A percentile compares a stretch with the other conserved stretches of the same genome.
Conservation (phyloP, 2,888 invertebrate genomes). For the Acheta domesticus region DNA sequence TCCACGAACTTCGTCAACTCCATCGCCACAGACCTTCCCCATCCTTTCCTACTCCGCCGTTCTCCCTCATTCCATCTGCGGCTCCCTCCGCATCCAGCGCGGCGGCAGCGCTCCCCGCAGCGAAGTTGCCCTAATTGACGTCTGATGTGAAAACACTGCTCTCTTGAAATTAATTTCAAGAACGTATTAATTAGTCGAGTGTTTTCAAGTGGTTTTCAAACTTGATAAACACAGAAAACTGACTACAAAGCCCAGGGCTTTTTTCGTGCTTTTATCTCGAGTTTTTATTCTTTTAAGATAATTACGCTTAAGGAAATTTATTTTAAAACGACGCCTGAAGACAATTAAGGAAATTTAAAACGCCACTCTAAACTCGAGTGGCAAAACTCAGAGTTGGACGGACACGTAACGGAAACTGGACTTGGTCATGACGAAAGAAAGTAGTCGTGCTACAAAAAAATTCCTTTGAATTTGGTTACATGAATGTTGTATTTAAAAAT, state of each 20-base stretch:
- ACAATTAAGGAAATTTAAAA: neutral
- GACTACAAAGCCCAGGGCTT: neutral
- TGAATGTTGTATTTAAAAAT: no score
- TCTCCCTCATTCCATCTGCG: no score
- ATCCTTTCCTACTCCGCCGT: no score
- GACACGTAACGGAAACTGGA: no score
- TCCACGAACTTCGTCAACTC: no score
- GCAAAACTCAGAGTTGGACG: no score
- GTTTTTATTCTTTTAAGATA: slow-evolving; percentile 1
- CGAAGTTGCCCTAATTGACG: slow-evolving; percentile 26
- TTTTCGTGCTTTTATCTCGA: neutral
- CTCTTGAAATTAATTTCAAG: slow-evolving; percentile 25
- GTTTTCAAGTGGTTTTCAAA: slow-evolving; percentile 31
- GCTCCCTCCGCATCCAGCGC: neutral
- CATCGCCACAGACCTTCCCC: no score
- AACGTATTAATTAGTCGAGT: slow-evolving; percentile 30
- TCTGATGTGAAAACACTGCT: slow-evolving; percentile 28
- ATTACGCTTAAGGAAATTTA: slow-evolving; percentile 11
- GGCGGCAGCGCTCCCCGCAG: neutral
- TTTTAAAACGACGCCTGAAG: neutral
- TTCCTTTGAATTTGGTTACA: no score
- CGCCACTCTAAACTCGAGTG: neutral
- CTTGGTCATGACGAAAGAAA: no score
- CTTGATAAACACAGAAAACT: slow-evolving; percentile 18
- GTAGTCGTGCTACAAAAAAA: no score